Evolutionary conservation across 2,888 invertebrate species (phyloP).

Genomic region (Syrista parreyssii): DNA sequence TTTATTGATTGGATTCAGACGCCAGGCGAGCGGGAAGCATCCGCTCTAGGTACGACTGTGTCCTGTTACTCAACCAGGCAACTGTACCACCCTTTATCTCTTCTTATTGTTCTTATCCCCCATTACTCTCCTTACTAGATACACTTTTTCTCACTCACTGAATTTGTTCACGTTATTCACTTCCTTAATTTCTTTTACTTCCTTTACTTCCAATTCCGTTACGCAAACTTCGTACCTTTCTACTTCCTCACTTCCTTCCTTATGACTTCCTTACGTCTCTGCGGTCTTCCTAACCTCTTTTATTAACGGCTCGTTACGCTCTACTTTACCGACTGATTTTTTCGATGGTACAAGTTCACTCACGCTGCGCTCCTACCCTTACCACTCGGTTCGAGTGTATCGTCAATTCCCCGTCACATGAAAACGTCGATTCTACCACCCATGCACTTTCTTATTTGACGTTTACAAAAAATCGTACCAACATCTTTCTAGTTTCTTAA

Average conservation of each 20-base stretch:
- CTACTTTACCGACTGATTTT: background rate
- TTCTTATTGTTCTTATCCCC: background rate
- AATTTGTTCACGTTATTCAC: background rate
- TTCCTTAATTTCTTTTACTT: background rate
- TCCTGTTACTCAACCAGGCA: background rate
- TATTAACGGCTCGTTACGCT: background rate
- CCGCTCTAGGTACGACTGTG: slow-evolving; percentile 8
- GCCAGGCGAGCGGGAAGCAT: slow-evolving; percentile 50
- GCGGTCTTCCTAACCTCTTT: background rate
- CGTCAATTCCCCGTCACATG: background rate
- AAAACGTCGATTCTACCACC: background rate
- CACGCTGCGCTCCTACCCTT: background rate
- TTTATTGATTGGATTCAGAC: slow-evolving; percentile 66
- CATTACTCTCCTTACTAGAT: background rate
- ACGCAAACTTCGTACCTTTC: no score
- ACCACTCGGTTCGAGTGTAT: background rate
- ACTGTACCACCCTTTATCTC: background rate
- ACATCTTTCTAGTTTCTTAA: background rate
- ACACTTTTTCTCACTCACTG: background rate
- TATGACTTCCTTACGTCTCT: background rate
- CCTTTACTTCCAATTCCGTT: background rate
- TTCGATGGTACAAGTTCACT: background rate
- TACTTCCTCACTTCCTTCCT: background rate
- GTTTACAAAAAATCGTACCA: background rate
- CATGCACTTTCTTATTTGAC: background rate